Percentiles rank a stretch among this genome's conserved stretches.
phyloP scores from a whole-genome alignment of 2,113 vertebrate species.

The Heliornis fulica region DNA sequence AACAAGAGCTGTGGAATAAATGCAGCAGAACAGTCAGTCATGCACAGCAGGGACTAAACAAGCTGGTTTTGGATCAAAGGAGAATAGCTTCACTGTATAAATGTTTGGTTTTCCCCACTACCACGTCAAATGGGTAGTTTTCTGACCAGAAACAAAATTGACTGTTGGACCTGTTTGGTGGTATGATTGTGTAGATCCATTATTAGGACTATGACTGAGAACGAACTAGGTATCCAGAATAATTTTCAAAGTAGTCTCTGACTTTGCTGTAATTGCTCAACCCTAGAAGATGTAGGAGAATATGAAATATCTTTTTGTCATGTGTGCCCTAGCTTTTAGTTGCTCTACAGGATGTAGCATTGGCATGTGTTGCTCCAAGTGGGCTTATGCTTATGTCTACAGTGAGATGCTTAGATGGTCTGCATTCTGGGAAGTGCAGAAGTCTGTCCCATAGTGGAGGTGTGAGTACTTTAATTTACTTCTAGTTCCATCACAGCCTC shows the following conservation, averaged over 20 bases:
- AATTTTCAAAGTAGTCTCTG: background rate
- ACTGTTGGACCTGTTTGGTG: background rate
- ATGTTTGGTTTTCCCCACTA: background rate
- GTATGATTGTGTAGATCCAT: background rate
- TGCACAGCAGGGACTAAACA: background rate
- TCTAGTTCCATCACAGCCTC: background rate
- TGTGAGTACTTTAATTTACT: background rate
- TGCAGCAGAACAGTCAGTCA: background rate
- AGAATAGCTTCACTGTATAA: background rate
- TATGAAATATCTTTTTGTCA: background rate
- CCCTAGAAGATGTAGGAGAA: background rate
- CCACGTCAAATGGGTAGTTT: background rate
- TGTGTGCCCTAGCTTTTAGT: background rate
- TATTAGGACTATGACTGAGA: background rate
- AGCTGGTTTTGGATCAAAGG: background rate
- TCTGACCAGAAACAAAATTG: background rate
- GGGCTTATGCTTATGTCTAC: background rate
- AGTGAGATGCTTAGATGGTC: background rate
- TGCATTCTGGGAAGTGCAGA: background rate
- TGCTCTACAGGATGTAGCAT: background rate
- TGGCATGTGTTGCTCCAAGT: background rate
- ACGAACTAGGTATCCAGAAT: background rate
- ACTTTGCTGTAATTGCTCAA: background rate
- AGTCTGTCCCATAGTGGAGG: background rate
- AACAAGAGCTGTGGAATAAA: slow-evolving; percentile 81